Evolutionary conservation across 1,140 invertebrate genomes (phyloP).

Genomic region (Macrostomum lignano): DNA sequence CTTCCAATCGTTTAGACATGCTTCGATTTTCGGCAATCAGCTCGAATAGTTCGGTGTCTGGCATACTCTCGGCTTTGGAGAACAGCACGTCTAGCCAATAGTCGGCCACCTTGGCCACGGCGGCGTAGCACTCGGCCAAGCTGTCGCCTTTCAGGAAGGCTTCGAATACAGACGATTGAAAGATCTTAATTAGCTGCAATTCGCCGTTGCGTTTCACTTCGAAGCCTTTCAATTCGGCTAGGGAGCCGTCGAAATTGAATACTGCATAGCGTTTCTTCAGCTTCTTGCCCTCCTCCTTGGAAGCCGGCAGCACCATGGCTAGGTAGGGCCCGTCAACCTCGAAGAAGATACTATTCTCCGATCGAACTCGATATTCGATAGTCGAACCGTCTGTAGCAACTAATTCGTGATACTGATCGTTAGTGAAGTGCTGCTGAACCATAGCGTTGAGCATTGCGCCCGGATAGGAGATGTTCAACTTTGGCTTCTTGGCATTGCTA

Average conservation of each 20-base stretch:
- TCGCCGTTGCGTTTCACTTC: conserved; percentile 91
- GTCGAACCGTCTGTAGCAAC: conserved; percentile 37
- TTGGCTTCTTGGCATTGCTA: conserved; percentile 52
- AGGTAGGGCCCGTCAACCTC: conserved; percentile 87
- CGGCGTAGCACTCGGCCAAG: conserved; percentile 63
- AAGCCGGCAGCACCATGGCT: conserved; percentile 86
- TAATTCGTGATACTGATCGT: conserved; percentile 78
- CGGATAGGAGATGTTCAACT: conserved; percentile 72
- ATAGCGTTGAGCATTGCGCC: conserved; percentile 85
- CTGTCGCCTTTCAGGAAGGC: conserved; percentile 50
- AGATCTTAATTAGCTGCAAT: conserved; percentile 84
- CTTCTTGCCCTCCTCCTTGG: conserved; percentile 92
- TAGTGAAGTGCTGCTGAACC: conserved; percentile 89
- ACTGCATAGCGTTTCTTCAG: conserved; percentile 93
- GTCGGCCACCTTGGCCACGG: conserved; percentile 77
- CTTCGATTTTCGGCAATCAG: conserved; percentile 85
- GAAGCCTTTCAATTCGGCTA: conserved; percentile 56
- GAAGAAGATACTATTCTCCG: conserved; percentile 95
- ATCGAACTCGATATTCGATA: conserved; percentile 41
- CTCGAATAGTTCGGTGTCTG: conserved; percentile 77
- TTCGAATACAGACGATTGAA: conserved; percentile 88
- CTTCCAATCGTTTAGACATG: conserved; percentile 80
- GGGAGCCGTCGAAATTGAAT: conserved; percentile 80
- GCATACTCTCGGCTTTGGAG: conserved; percentile 60
- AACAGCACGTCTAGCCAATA: conserved; percentile 92